Base-by-base conservation (phyloP, 1,140 invertebrate genomes). In the Apis laboriosa region DNA sequence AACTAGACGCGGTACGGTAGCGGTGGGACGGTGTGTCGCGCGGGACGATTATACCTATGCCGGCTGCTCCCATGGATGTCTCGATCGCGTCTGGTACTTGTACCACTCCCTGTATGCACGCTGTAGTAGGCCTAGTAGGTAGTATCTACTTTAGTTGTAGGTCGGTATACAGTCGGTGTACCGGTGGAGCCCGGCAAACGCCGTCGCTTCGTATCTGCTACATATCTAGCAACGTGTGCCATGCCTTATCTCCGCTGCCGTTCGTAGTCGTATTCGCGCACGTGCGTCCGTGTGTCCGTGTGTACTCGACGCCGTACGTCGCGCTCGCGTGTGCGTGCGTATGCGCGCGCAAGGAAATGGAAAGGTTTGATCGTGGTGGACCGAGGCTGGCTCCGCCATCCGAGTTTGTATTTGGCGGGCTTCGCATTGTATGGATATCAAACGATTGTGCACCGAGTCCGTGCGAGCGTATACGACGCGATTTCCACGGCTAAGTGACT, bases 141-240 rank as follows among this genome's bases (percentile, higher is more conserved):
- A 88, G 87, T 88, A 78, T 80, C 80, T 79, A 86, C 80, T 88
- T 88, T 84, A 86, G 86, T 88, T 80, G 87, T 86, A 88, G 76
- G 84, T 83, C 84, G 80, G 34, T 87, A 86, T 80, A 84, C 86
- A 81, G 76, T 88, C 86, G 86, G 86, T 88, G 84, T 88, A 84
- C 61, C 55, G 80, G 78, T 77, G 34, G 34, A 70, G 85, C 82
- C 24, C 78, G 76, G 77, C 84, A 76, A 84, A 84, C 83, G 79
- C 81, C 84, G 85, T 90, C 84, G 85, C 83, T 86, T 87, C 82
- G 87, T 91, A 91, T 91, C 90, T 84, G 87, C 79, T 88, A 90
- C 87, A 89, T 91, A 91, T 91, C 90, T 90, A 90, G 88, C 89
- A 91, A 91, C 90, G 90, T 91, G 89, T 90, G 90, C 87, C 89